Evolutionary conservation across 2,797 vertebrate genomes (phyloP).

Genomic region (Sternarchorhynchus goeldii): DNA sequence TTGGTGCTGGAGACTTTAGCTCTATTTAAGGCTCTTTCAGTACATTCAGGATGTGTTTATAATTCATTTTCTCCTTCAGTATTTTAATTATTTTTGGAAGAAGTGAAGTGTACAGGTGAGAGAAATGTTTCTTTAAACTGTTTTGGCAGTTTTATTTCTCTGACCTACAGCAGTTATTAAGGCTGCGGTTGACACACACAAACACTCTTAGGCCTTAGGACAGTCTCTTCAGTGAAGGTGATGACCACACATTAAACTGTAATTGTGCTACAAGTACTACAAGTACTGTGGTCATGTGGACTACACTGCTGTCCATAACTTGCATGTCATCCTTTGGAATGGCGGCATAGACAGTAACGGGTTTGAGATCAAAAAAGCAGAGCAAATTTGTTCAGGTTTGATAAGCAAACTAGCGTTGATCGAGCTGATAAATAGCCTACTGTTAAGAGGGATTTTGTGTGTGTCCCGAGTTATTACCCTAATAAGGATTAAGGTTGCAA

Average conservation of each 20-base stretch:
- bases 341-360: not conserved
- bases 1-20: not conserved
- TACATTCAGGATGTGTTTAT: not conserved
- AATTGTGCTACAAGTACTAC: too few species aligned
- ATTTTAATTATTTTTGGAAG: not conserved
- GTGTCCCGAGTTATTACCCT: not conserved
- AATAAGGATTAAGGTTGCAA: too few species aligned
- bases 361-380: not conserved
- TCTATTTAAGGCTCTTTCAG: not conserved
- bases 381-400: not conserved
- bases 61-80: not conserved
- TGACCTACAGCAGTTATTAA: slow-evolving; percentile 33
- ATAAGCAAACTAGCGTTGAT: not conserved
- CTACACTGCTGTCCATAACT: not conserved
- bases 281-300: not conserved
- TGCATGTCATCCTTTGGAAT: not conserved
- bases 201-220: not conserved
- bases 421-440: not conserved
- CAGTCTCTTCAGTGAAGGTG: not conserved
- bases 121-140: slow-evolving; percentile 23
- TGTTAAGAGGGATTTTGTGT: not conserved
- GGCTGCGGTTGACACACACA: slow-evolving; percentile 4
- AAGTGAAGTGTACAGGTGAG: not conserved
- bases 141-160: slow-evolving; percentile 15
- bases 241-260: slow-evolving; percentile 16